A percentile compares a stretch with the other conserved stretches of the same genome.
Conservation (phyloP, 2,113 vertebrate species). For the Siniperca knerii region DNA sequence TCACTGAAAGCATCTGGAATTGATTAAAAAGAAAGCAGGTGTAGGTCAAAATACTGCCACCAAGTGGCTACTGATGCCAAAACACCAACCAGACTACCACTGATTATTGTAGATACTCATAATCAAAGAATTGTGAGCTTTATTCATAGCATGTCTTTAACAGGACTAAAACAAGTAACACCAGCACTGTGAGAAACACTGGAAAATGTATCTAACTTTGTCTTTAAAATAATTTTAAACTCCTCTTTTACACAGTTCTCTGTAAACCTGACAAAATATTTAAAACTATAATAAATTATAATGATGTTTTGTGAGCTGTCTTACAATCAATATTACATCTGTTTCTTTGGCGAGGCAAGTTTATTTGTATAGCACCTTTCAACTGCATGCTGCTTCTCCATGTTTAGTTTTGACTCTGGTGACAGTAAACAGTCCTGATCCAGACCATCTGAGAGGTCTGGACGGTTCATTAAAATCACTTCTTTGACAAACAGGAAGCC, state of each 20-base stretch:
- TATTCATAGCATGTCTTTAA: background rate
- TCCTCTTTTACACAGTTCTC: background rate
- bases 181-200: background rate
- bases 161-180: background rate
- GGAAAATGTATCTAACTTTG: background rate
- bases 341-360: background rate
- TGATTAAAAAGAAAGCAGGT: slow-evolving; percentile 39
- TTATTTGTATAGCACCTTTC: background rate
- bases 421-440: background rate
- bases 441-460: background rate
- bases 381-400: background rate
- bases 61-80: slow-evolving; percentile 62
- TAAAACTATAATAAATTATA: background rate
- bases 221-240: background rate
- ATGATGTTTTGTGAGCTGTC: background rate
- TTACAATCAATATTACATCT: background rate
- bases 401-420: background rate
- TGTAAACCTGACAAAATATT: background rate
- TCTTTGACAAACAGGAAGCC: too few relatives aligned
- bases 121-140: background rate
- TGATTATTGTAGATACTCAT: background rate
- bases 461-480: background rate
- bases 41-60: slow-evolving; percentile 72
- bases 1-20: slow-evolving; percentile 54
- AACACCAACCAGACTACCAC: background rate